Percentiles rank a stretch among this genome's conserved stretches.
These are phyloP conservation scores for Crioceris asparagi DNA, from an alignment of 2,888 invertebrate species.

Conservation along the genomic window DNA sequence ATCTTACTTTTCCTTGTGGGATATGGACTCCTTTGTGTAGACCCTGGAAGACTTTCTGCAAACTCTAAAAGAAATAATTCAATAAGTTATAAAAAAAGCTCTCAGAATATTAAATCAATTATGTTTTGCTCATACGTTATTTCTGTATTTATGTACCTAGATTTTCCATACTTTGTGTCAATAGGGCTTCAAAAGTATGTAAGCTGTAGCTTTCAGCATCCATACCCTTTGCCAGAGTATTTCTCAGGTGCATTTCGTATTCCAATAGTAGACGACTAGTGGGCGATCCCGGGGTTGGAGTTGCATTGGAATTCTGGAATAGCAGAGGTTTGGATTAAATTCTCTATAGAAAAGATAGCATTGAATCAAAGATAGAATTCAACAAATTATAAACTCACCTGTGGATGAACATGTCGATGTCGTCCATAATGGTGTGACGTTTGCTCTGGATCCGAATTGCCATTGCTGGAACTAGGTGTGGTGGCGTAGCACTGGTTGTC, in stretches of 20 bases:
- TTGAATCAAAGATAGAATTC: too few species aligned
- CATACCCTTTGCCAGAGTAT: slow-evolving; percentile 89
- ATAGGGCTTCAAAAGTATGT: slow-evolving; percentile 84
- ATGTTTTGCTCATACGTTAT: too few species aligned
- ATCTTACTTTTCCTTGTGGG: slow-evolving; percentile 76
- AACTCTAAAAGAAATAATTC: too few species aligned
- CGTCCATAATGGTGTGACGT: slow-evolving; percentile 51
- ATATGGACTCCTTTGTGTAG: slow-evolving; percentile 78
- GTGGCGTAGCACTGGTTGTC: slow-evolving; percentile 94
- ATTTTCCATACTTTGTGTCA: slow-evolving; percentile 93
- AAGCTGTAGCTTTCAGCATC: slow-evolving; percentile 91
- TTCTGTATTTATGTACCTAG: too few species aligned
- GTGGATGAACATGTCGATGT: slow-evolving; percentile 53
- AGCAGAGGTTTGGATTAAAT: too few species aligned
- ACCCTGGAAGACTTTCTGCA: slow-evolving; percentile 75
- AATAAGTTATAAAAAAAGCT: too few species aligned
- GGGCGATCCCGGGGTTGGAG: slow-evolving; percentile 72
- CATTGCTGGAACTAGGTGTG: slow-evolving; percentile 87
- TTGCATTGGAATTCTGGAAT: slow-evolving; percentile 50
- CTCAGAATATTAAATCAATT: too few species aligned
- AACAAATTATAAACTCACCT: too few species aligned
- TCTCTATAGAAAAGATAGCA: too few species aligned
- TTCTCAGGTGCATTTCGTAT: slow-evolving; percentile 88
- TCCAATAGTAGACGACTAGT: slow-evolving; percentile 77
- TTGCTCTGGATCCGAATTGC: slow-evolving; percentile 79